Conservation (phyloP, 2,888 invertebrate genomes). For the Pardosa pseudoannulata region DNA sequence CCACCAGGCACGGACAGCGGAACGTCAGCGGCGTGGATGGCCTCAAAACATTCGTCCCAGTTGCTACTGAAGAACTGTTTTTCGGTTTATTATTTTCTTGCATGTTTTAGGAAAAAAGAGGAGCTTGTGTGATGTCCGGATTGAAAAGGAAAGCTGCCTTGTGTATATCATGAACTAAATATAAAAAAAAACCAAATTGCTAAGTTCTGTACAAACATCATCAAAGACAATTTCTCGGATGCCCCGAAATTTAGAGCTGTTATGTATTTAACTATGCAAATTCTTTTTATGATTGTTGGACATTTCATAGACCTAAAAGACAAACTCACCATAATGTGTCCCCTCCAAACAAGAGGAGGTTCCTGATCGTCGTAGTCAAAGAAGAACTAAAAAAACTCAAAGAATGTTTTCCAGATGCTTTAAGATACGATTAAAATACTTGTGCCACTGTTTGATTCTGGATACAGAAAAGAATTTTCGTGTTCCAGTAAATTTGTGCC, state of each 20-base stretch:
- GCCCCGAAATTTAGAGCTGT: slow-evolving; percentile 59
- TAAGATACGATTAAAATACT: slow-evolving; percentile 3
- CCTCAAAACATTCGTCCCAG: slow-evolving; percentile 43
- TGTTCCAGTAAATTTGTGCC: slow-evolving; percentile 63
- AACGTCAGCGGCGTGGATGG: neutral
- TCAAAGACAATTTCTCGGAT: slow-evolving; percentile 44
- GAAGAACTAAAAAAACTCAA: slow-evolving; percentile 26
- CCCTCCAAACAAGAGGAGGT: neutral
- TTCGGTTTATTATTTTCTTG: slow-evolving; percentile 8
- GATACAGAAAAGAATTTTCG: slow-evolving; percentile 26
- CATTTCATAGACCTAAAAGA: slow-evolving; percentile 29
- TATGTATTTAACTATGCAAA: slow-evolving; percentile 71
- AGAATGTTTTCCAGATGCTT: slow-evolving; percentile 36
- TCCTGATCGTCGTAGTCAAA: slow-evolving; percentile 15
- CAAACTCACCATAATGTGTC: neutral
- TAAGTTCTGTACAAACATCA: slow-evolving; percentile 56
- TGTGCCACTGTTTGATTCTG: slow-evolving; percentile 40
- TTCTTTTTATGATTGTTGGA: slow-evolving; percentile 68
- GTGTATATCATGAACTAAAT: slow-evolving; percentile 65
- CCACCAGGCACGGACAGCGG: neutral
- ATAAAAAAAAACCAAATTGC: slow-evolving; percentile 33
- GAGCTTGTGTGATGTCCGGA: slow-evolving; percentile 60
- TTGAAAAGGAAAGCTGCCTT: slow-evolving; percentile 63
- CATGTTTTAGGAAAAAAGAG: slow-evolving; percentile 31
- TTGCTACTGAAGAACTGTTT: slow-evolving; percentile 5